phyloP scores from a whole-genome alignment of 2,113 vertebrate genomes.

The Petaurus breviceps region DNA sequence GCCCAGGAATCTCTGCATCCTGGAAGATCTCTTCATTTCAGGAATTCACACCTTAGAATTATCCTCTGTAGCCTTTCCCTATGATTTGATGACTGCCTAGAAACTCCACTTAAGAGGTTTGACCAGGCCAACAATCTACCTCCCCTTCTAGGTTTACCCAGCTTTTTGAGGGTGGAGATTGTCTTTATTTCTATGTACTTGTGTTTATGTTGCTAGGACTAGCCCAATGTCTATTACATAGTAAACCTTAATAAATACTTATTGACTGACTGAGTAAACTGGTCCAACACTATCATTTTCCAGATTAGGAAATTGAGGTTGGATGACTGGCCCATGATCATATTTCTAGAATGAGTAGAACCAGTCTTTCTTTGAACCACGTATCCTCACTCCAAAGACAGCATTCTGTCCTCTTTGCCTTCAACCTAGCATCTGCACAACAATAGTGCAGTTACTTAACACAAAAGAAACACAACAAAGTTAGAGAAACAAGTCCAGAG shows the following conservation, averaged over 20 bases:
- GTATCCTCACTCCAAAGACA: neutral
- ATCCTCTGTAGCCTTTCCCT: too few relatives aligned
- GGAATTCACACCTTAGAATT: neutral
- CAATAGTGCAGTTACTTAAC: neutral
- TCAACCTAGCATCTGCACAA: neutral
- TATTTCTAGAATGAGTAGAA: neutral
- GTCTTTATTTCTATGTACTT: neutral
- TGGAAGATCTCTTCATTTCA: neutral
- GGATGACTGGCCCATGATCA: neutral
- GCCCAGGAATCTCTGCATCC: neutral
- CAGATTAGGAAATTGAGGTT: neutral
- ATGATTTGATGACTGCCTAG: too few relatives aligned
- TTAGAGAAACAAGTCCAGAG: too few relatives aligned
- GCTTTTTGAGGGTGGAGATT: neutral
- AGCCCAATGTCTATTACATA: neutral
- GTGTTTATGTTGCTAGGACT: neutral
- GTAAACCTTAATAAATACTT: neutral
- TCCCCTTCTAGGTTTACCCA: neutral
- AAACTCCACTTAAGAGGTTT: neutral
- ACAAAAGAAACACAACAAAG: neutral
- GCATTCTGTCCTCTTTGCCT: neutral
- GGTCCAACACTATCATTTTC: neutral
- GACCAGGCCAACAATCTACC: neutral
- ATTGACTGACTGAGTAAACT: neutral
- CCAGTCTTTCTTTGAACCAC: neutral